These are phyloP conservation scores for Tuberolachnus salignus DNA, from an alignment of 2,888 invertebrate genomes.

Conservation along the genomic window DNA sequence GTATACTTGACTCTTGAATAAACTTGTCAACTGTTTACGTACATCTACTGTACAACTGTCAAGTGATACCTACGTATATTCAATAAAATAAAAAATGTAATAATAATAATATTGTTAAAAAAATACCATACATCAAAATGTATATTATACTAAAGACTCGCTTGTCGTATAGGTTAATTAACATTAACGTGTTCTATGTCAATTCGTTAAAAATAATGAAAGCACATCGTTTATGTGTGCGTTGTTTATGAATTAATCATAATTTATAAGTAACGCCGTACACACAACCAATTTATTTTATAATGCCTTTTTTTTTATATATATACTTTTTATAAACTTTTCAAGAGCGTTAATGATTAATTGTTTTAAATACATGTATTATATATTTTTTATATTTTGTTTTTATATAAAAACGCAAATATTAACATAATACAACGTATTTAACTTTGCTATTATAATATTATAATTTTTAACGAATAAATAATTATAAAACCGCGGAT, in stretches of 20 bases:
- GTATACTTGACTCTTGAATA: neutral
- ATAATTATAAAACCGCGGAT: too few species aligned
- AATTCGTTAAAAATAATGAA: slow-evolving; percentile 31
- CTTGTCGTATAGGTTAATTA: slow-evolving; percentile 5
- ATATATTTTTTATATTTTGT: neutral
- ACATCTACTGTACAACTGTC: neutral
- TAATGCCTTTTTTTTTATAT: slow-evolving; percentile 13
- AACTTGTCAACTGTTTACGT: neutral
- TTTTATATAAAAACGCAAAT: neutral
- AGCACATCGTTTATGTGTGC: neutral
- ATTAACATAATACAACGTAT: too few species aligned
- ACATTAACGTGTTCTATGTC: slow-evolving; percentile 15
- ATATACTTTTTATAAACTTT: neutral
- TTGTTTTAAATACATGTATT: neutral
- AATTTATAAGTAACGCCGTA: neutral
- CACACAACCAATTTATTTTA: slow-evolving; percentile 4
- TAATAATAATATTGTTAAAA: neutral
- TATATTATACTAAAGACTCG: neutral
- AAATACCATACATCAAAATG: neutral
- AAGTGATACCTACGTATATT: neutral
- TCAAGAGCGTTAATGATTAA: neutral
- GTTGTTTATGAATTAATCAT: slow-evolving; percentile 15
- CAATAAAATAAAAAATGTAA: neutral
- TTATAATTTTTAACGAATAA: too few species aligned
- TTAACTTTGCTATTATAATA: too few species aligned